Conservation (phyloP, 2,888 invertebrate genomes). For the Drosophila stalkeri region DNA sequence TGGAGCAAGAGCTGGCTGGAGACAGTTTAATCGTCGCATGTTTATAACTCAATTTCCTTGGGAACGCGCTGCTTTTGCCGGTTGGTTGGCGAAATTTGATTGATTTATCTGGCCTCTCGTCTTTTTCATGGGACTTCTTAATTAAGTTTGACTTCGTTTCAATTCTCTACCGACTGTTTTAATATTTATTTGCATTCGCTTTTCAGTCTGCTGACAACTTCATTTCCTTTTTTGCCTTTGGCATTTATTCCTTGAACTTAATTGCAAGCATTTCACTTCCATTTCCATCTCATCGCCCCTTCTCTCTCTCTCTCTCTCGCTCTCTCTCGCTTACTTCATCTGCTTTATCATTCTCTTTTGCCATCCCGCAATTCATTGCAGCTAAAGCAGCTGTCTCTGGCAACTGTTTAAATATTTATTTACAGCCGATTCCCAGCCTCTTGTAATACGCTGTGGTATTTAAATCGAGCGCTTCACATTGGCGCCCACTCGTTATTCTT, state of each 20-base stretch:
- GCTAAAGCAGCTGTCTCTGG: neutral
- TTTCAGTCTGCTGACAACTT: constrained; percentile 31
- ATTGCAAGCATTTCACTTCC: constrained; percentile 28
- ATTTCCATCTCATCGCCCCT: neutral
- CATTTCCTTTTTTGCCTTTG: constrained; percentile 16
- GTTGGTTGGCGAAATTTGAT: constrained; percentile 34
- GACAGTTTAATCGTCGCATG: constrained; percentile 28
- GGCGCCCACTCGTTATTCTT: neutral
- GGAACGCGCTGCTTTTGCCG: constrained; percentile 30
- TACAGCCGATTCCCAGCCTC: constrained; percentile 3
- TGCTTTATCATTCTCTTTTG: neutral
- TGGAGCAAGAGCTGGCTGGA: neutral
- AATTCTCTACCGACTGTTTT: constrained; percentile 44
- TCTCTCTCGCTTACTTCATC: neutral
- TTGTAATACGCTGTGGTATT: neutral
- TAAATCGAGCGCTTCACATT: neutral
- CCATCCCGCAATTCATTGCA: constrained; percentile 5
- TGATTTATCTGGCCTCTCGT: constrained; percentile 42
- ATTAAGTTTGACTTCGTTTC: constrained; percentile 51
- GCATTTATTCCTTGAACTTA: constrained; percentile 34
- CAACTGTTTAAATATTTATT: constrained; percentile 28
- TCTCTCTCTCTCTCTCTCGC: no score
- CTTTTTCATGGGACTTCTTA: constrained; percentile 36
- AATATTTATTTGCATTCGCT: constrained; percentile 56
- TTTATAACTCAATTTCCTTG: constrained; percentile 51